Evolutionary conservation across 1,140 invertebrate species (phyloP).

Genomic region (Onthophagus taurus): DNA sequence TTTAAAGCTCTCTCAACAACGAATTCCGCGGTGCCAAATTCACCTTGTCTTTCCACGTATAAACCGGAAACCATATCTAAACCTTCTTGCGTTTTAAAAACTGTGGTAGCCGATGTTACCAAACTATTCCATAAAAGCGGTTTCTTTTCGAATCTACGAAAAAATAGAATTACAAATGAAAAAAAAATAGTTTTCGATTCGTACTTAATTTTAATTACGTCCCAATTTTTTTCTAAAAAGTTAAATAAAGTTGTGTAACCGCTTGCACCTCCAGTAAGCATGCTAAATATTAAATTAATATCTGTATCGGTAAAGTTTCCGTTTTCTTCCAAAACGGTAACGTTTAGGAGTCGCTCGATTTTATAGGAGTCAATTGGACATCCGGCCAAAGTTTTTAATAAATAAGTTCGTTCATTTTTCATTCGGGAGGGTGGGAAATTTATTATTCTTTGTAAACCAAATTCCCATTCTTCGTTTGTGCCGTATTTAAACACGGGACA

Average conservation of each 20-base stretch:
- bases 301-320: constrained; percentile 63
- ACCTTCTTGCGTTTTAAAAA: constrained; percentile 61
- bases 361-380: constrained; percentile 59
- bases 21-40: constrained; percentile 56
- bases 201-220: constrained; percentile 52
- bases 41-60: constrained; percentile 45
- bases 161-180: constrained; percentile 4
- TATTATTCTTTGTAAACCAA: constrained; percentile 60
- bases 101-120: constrained; percentile 56
- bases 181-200: too few species aligned
- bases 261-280: constrained; percentile 52
- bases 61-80: constrained; percentile 54
- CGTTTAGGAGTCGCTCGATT: constrained; percentile 55
- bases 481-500: constrained; percentile 72
- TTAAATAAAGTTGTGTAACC: constrained; percentile 61
- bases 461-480: constrained; percentile 64
- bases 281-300: constrained; percentile 59
- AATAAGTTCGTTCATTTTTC: constrained; percentile 60
- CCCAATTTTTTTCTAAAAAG: constrained; percentile 58
- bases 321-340: constrained; percentile 54
- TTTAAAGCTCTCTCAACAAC: constrained; percentile 56
- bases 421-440: constrained; percentile 58
- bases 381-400: constrained; percentile 63
- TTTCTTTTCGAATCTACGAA: constrained; percentile 50
- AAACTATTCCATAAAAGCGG: constrained; percentile 62